Evolutionary conservation across 2,797 vertebrate genomes (phyloP).

Genomic region (Chloroceryle inda): DNA sequence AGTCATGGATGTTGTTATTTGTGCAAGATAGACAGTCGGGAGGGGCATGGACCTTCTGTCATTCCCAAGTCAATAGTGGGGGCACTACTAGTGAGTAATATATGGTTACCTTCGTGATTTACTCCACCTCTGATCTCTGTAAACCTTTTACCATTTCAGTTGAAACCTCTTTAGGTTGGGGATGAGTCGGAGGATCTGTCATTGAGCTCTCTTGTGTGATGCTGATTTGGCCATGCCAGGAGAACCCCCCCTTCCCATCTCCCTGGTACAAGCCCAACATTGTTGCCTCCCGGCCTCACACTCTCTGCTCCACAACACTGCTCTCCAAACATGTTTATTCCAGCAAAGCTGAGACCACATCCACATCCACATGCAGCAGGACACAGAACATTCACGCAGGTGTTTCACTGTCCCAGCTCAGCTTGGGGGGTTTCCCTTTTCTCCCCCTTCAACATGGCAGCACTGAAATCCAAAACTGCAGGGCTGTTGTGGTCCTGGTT

Average conservation of each 20-base stretch:
- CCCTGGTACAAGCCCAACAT: background rate
- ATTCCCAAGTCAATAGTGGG: background rate
- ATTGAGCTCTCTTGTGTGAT: rapidly evolving
- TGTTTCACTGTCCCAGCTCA: rapidly evolving
- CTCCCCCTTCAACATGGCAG: background rate
- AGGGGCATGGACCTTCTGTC: background rate
- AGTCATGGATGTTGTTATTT: background rate
- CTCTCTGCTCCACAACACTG: background rate
- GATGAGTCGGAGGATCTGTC: background rate
- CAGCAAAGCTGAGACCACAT: rapidly evolving
- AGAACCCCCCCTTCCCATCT: background rate
- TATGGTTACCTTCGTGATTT: background rate
- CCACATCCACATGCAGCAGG: rapidly evolving
- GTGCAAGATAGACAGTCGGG: background rate
- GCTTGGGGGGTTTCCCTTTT: background rate
- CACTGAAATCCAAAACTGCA: background rate
- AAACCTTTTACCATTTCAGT: background rate
- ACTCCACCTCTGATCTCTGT: background rate
- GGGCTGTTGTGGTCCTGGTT: background rate
- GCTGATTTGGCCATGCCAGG: rapidly evolving
- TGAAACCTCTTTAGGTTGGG: background rate
- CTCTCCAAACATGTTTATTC: rapidly evolving
- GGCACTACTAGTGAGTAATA: background rate
- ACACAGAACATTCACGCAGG: rapidly evolving
- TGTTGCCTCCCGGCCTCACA: background rate